Base-by-base conservation (phyloP, 30 jellyfish, hydroid and myxozoan genomes). In the Turritopsis rubra region DNA sequence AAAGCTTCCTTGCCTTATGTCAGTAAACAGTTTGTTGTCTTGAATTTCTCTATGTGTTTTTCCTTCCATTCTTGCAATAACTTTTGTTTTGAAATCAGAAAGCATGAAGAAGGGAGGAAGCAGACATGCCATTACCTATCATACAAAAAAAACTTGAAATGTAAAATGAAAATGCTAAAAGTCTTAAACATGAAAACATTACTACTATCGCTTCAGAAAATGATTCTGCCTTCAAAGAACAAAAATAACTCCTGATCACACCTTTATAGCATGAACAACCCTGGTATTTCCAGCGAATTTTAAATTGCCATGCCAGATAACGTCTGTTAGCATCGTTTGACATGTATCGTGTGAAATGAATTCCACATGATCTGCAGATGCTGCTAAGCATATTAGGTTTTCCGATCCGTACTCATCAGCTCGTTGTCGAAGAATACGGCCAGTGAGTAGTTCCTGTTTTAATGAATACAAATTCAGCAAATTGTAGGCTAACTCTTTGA, bases 281-380 rank as follows among this genome's bases (percentile, higher is more conserved):
- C 31, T 23, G 28, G 77, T 68, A 1, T 68, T 68, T 68, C 77
- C 77, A 68, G 77, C 19, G 30, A 68, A 68, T 27, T 68, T 68
- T 19, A 68, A 68, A n/a, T 27, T 68, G 60, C 77, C 77, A 68
- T 27, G 30, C 77, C 77, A 68, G 28, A 27, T 68, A 16, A n/a
- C 30, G 31, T 68, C 77, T 68, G 77, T 68, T 68, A 68, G 19
- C 77, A 68, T 68, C 16, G 30, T 19, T 27, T 68, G 77, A 68
- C 77, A 68, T 19, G 77, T 68, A 68, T 68, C 77, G 19, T 68
- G 77, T n/a, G 77, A 23, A n/a, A 68, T 27, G 19, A 68, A 68
- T 23, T 68, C 77, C 9, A 68, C 30, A 1, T 68, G 77, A 8
- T 68, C 77, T 68, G 77, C 30, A 23, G 77, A 68, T 23, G 77